Evolutionary conservation across 1,140 invertebrate genomes (phyloP), one percentile per base, ranked within the genome.

Genomic region (Ostrea denselamellosa): DNA sequence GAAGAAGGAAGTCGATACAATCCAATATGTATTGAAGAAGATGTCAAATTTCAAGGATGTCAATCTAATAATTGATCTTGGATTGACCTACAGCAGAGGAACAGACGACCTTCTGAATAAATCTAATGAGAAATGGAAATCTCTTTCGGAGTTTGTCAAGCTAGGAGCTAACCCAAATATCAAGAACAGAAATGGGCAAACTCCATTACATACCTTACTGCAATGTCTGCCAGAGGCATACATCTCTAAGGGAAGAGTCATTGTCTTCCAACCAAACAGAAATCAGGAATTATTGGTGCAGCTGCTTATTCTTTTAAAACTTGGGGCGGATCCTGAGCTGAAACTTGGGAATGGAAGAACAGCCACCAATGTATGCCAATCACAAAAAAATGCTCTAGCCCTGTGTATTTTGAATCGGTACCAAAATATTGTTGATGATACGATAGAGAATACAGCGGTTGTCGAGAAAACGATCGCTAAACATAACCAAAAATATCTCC

Each of bases 221-320:
- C 28, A 34, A 14, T 77, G 89, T 53, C 71, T 89, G 22, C 84
- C 89, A 12, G 71, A 71, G 12, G 25, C 71, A 4, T 56, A 62
- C 2, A 83, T 87, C 28, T 85, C 86, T 51, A 68, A 86, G 22
- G 84, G 56, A 19, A 82, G 87, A 44, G 62, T 87, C 17, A 85
- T 85, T 51, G 85, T 85, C 17, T 84, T 85, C n/a, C 28, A 85
- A 8, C 83, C 86, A 51, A 52, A 81, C 10, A 14, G 65, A 68
- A 87, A 86, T n/a, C 89, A 89, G 44, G 81, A 62, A 8, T 22
- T 89, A 8, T 77, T 89, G 4, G 86, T 89, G 0, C 84, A 85
- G 85, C 52, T 87, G n/a, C 83, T 58, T 44, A 89, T 89, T 53
- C 77, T 89, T 8, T 56, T 86, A 0, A 85, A 87, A 86, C 56